Percentiles rank a stretch among this genome's conserved stretches.
Conservation (phyloP, 2,888 invertebrate genomes). For the Thereva unica region DNA sequence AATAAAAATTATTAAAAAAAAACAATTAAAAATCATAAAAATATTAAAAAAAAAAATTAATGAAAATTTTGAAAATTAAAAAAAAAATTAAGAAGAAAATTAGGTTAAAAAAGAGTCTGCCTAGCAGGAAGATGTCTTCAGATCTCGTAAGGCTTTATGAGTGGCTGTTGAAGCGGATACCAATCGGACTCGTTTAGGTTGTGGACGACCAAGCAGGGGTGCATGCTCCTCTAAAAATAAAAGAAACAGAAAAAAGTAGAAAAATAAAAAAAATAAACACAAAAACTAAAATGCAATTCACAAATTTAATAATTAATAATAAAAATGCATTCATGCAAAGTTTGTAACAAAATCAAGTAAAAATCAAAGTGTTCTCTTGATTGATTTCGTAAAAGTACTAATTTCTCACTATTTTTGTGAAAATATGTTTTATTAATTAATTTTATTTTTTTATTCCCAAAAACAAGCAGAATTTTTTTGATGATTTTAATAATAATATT, state of each 20-base stretch:
- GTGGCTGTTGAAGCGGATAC: constrained; percentile 43
- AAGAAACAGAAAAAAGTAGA: constrained; percentile 46
- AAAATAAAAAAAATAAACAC: constrained; percentile 46
- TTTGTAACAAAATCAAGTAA: no score
- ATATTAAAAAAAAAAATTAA: constrained; percentile 11
- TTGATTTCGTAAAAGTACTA: no score
- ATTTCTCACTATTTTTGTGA: no score
- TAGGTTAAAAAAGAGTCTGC: constrained; percentile 7
- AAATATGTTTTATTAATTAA: no score
- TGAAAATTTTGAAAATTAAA: constrained; percentile 8
- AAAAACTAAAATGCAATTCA: constrained; percentile 47
- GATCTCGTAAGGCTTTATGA: constrained; percentile 39
- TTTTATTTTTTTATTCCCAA: no score
- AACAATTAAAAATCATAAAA: constrained; percentile 10
- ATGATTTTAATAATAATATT: no score
- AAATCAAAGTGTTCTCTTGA: no score
- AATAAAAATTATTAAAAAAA: background rate
- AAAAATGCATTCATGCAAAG: constrained; percentile 5
- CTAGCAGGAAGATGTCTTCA: constrained; percentile 45
- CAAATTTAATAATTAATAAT: constrained; percentile 30
- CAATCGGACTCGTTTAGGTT: constrained; percentile 48
- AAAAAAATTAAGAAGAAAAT: constrained; percentile 16
- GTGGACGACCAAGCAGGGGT: constrained; percentile 60
- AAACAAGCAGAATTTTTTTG: no score
- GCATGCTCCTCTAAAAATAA: constrained; percentile 61